Evolutionary conservation across 2,113 vertebrate species (phyloP).

Genomic region (Macquaria australasica): DNA sequence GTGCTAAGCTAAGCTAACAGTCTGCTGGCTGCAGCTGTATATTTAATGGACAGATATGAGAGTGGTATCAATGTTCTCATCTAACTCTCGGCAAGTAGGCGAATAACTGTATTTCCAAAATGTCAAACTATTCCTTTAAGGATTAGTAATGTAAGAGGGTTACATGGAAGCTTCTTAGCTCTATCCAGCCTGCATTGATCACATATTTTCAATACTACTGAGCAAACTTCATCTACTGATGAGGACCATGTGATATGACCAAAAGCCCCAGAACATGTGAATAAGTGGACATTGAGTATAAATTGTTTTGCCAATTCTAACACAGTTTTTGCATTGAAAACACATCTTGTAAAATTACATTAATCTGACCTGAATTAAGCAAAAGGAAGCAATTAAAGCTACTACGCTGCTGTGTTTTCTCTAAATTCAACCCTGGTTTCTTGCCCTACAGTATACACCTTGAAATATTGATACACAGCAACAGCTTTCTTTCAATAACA

Average conservation of each 20-base stretch:
- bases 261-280: neutral
- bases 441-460: neutral
- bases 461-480: neutral
- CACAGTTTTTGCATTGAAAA: neutral
- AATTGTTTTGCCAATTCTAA: neutral
- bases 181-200: neutral
- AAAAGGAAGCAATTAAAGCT: neutral
- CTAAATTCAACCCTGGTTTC: neutral
- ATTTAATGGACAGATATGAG: no score
- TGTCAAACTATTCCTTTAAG: neutral
- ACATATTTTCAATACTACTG: neutral
- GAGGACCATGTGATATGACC: neutral
- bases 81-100: neutral
- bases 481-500: slow-evolving; percentile 4
- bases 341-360: neutral
- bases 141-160: neutral
- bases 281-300: neutral
- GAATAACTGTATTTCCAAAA: neutral
- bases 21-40: no score
- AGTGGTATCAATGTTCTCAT: no score
- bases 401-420: no score
- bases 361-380: neutral
- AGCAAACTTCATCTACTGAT: neutral
- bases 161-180: neutral
- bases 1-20: neutral